Conservation (phyloP, 2,113 vertebrate species). For the Pardalotus punctatus region DNA sequence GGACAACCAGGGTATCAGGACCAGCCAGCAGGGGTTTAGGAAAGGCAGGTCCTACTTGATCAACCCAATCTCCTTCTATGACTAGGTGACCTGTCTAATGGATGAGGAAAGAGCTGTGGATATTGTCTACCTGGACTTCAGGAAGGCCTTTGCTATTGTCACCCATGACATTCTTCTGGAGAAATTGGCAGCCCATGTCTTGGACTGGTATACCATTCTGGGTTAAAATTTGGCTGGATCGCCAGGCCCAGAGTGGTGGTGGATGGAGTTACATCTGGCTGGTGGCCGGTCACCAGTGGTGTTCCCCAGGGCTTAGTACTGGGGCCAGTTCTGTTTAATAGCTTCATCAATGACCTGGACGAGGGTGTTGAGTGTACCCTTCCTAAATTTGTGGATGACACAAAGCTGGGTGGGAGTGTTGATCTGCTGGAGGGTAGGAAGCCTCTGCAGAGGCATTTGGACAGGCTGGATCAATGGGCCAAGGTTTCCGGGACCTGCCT, state of each 20-base stretch:
- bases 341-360: background rate
- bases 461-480: background rate
- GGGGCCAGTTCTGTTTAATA: background rate
- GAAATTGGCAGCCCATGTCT: background rate
- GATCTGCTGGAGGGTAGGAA: background rate
- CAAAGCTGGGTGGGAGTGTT: background rate
- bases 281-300: fast-evolving
- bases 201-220: background rate
- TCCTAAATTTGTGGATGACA: background rate
- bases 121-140: background rate
- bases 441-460: background rate
- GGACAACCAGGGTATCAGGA: background rate
- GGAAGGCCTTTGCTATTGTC: background rate
- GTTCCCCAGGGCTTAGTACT: background rate
- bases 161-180: background rate
- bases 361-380: background rate
- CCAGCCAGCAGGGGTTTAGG: background rate
- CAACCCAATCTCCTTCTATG: background rate
- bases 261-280: background rate
- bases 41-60: background rate
- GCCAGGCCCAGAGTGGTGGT: too few relatives aligned
- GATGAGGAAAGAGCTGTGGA: background rate
- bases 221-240: background rate
- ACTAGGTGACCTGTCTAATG: background rate
- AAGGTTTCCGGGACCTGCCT: background rate